phyloP scores from a whole-genome alignment of 2,888 invertebrate genomes.

The Stratiomys singularior region DNA sequence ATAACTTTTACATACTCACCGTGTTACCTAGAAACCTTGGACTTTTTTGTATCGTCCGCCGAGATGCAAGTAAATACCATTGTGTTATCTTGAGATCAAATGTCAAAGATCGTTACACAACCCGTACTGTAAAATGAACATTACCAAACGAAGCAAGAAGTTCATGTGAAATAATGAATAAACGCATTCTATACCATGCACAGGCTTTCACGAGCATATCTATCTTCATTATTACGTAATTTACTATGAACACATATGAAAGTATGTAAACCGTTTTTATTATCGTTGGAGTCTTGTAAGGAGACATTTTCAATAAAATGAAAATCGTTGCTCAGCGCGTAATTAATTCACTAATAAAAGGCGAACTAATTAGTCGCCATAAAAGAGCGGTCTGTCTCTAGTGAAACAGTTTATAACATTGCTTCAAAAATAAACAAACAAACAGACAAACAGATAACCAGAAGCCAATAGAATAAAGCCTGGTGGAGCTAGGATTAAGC shows the following conservation, averaged over 20 bases:
- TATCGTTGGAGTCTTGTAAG: neutral
- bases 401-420: too few relatives aligned
- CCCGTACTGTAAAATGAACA: neutral
- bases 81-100: neutral
- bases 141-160: neutral
- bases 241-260: neutral
- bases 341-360: constrained; percentile 3
- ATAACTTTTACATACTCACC: too few relatives aligned
- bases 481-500: too few relatives aligned
- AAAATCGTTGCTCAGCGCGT: neutral
- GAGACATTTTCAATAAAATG: neutral
- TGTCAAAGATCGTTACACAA: neutral
- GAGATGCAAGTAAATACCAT: neutral
- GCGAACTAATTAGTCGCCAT: neutral
- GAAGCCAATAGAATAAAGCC: too few relatives aligned
- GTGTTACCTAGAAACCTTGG: too few relatives aligned
- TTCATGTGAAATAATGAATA: neutral
- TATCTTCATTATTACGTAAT: neutral
- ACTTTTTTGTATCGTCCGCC: too few relatives aligned
- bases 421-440: too few relatives aligned
- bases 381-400: neutral
- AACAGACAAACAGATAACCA: too few relatives aligned
- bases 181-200: too few relatives aligned
- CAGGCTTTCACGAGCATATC: neutral
- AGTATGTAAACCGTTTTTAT: neutral